Conservation (phyloP, 2,888 invertebrate genomes). For the Sesia bembeciformis region DNA sequence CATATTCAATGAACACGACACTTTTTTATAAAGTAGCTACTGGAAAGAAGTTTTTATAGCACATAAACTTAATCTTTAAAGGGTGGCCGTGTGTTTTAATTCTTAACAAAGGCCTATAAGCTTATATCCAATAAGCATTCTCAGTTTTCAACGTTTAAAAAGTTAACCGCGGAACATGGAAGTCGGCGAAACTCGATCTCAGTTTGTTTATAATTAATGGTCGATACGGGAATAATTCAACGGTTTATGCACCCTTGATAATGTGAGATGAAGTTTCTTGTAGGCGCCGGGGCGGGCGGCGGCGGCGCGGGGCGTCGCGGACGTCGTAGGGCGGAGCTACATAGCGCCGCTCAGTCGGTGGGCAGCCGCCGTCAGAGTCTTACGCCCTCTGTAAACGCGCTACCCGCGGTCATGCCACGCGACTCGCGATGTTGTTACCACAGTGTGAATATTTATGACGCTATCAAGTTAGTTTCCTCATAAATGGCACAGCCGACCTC, state of each 20-base stretch:
- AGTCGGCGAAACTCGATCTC: conserved; percentile 35
- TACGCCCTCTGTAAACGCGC: conserved; percentile 32
- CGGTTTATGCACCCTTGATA: conserved; percentile 68
- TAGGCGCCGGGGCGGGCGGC: conserved; percentile 46
- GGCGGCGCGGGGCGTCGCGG: conserved; percentile 48
- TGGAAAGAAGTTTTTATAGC: background rate
- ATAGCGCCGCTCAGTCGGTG: conserved; percentile 62
- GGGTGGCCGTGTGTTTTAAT: background rate
- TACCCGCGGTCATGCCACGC: conserved; percentile 48
- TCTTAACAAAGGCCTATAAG: background rate
- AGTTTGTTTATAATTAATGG: conserved; percentile 45
- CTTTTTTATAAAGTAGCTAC: conserved; percentile 14
- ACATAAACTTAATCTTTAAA: background rate
- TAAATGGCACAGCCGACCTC: conserved; percentile 64
- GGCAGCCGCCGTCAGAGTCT: conserved; percentile 58
- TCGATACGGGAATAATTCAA: conserved; percentile 62
- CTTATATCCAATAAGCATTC: background rate
- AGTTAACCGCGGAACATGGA: conserved; percentile 13
- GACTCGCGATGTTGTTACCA: conserved; percentile 58
- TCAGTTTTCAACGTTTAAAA: no score
- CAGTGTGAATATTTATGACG: conserved; percentile 68
- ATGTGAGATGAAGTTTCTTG: conserved; percentile 68
- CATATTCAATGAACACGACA: conserved; percentile 24
- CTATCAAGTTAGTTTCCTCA: conserved; percentile 51
- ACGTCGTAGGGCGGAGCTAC: conserved; percentile 59